Evolutionary conservation across 2,888 invertebrate species (phyloP).

Genomic region (Melinopterus prodromus): DNA sequence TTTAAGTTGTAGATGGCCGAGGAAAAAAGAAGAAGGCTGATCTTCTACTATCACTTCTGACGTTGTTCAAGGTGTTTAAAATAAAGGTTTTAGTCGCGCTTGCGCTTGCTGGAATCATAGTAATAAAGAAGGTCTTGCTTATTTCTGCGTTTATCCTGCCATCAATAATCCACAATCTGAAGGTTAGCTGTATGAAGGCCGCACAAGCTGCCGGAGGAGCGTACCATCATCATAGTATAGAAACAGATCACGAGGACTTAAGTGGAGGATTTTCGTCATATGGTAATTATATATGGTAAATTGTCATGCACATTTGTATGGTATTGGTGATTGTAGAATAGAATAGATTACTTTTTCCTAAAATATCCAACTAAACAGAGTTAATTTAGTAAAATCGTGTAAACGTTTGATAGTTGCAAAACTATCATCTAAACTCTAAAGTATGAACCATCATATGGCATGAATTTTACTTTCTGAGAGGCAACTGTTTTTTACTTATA

Average conservation of each 20-base stretch:
- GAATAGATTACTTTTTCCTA: background rate
- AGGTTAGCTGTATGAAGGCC: slow-evolving; percentile 63
- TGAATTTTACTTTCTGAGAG: no score
- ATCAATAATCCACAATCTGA: slow-evolving; percentile 66
- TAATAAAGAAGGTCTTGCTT: slow-evolving; percentile 72
- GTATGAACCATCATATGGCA: no score
- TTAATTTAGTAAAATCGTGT: no score
- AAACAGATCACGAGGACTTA: slow-evolving; percentile 23
- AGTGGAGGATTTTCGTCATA: slow-evolving; percentile 25
- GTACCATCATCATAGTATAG: slow-evolving; percentile 38
- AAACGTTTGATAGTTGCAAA: no score
- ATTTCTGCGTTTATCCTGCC: slow-evolving; percentile 69
- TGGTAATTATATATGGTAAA: slow-evolving; percentile 29
- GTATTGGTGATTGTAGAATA: no score
- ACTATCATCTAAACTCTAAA: no score
- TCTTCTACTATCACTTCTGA: slow-evolving; percentile 63
- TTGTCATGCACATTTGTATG: slow-evolving; percentile 11
- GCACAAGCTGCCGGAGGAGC: slow-evolving; percentile 37
- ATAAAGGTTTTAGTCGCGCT: slow-evolving; percentile 69
- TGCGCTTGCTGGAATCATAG: slow-evolving; percentile 67
- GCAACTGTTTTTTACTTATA: no score
- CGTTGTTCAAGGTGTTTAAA: slow-evolving; percentile 64
- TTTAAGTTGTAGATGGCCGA: slow-evolving; percentile 25
- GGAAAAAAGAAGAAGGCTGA: slow-evolving; percentile 61
- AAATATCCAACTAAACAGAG: background rate